Percentiles rank a stretch among this genome's conserved stretches.
These are phyloP conservation scores for Andrena chrysosceles DNA, from an alignment of 2,888 invertebrate species.

Conservation along the genomic window DNA sequence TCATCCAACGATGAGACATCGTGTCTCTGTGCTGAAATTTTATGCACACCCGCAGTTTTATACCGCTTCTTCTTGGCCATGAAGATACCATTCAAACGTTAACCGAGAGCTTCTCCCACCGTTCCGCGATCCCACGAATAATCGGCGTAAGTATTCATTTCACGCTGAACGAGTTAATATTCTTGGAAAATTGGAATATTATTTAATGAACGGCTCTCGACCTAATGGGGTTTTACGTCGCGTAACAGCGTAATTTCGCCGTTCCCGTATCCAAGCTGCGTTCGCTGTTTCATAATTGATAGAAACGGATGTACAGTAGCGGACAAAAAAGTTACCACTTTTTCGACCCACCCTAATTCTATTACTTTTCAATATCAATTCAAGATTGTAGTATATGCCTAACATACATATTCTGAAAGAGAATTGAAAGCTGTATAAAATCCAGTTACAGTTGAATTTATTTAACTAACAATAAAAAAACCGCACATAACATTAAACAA, in stretches of 20 bases:
- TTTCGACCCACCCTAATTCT: too few species aligned
- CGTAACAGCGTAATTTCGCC: constrained; percentile 21
- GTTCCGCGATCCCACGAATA: constrained; percentile 17
- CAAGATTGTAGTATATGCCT: too few species aligned
- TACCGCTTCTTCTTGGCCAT: background rate
- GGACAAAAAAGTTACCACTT: too few species aligned
- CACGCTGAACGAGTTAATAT: constrained; percentile 40
- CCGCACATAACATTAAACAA: too few species aligned
- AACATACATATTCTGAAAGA: too few species aligned
- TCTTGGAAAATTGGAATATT: constrained; percentile 60
- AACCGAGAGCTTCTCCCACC: background rate
- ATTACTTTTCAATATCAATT: too few species aligned
- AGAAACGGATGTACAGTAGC: constrained; percentile 15
- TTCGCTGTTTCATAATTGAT: constrained; percentile 37
- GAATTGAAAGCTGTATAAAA: too few species aligned
- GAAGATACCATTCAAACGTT: background rate
- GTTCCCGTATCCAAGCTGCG: constrained; percentile 19
- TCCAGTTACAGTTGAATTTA: too few species aligned
- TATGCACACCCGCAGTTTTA: background rate
- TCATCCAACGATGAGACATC: background rate
- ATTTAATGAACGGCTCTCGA: constrained; percentile 52
- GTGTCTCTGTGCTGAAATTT: background rate
- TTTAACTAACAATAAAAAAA: too few species aligned
- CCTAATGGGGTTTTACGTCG: constrained; percentile 41
- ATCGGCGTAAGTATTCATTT: constrained; percentile 40